Evolutionary conservation across 2,797 vertebrate species (phyloP).

Genomic region (Tenualosa ilisha): DNA sequence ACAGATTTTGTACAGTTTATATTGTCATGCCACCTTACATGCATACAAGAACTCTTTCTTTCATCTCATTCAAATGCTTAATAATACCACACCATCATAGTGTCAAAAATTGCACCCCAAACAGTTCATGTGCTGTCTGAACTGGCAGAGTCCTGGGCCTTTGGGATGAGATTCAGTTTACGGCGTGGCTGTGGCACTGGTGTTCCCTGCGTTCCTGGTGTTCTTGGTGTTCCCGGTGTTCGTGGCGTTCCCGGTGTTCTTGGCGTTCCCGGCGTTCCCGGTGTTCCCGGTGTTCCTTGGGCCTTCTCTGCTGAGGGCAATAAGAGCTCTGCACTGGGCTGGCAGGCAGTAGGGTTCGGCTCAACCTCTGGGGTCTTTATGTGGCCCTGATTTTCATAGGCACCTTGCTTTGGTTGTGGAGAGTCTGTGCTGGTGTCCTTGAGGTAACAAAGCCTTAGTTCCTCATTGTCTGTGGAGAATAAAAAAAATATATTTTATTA

Average conservation of each 20-base stretch:
- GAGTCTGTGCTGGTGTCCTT: not conserved
- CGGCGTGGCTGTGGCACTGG: not conserved
- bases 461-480: not conserved
- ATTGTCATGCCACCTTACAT: too few species aligned
- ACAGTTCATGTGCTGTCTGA: not conserved
- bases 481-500: not conserved
- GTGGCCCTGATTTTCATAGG: not conserved
- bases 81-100: too few species aligned
- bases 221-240: too few species aligned
- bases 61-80: too few species aligned
- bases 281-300: not conserved
- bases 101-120: not conserved
- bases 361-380: not conserved
- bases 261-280: too few species aligned
- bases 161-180: not conserved
- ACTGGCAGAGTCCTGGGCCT: not conserved
- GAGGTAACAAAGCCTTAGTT: not conserved
- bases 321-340: not conserved
- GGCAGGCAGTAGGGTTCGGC: not conserved
- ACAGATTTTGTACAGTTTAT: too few species aligned
- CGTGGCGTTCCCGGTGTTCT: not conserved
- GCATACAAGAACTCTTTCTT: too few species aligned
- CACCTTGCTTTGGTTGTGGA: not conserved
- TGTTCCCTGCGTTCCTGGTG: not conserved
- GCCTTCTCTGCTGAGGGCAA: not conserved